These are phyloP conservation scores for Rhabditoides inermis DNA, from an alignment of 2,888 invertebrate genomes.

Conservation along the genomic window DNA sequence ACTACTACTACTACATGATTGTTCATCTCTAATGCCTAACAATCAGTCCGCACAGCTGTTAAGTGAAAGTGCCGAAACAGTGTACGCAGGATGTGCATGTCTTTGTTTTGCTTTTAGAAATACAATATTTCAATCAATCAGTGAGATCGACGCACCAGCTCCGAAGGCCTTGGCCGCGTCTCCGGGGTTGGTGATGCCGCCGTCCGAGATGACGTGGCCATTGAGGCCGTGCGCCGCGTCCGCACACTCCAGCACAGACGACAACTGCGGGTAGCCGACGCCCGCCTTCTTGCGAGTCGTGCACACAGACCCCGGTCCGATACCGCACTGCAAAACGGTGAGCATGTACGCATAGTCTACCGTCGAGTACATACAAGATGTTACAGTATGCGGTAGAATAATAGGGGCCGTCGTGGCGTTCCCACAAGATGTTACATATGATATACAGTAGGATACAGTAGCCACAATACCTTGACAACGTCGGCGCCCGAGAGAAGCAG, in stretches of 20 bases:
- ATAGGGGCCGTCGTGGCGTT: too few species aligned
- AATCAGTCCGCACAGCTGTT: too few species aligned
- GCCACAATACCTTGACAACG: slow-evolving; percentile 66
- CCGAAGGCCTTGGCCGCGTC: slow-evolving; percentile 87
- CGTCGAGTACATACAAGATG: not conserved
- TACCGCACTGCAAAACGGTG: slow-evolving; percentile 59
- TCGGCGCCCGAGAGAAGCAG: slow-evolving; percentile 84
- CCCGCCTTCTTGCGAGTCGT: slow-evolving; percentile 85
- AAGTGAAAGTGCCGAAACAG: too few species aligned
- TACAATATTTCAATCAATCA: too few species aligned
- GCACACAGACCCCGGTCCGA: slow-evolving; percentile 81
- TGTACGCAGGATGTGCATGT: too few species aligned
- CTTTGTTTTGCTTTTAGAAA: too few species aligned
- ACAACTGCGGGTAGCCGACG: slow-evolving; percentile 68
- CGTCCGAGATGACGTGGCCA: slow-evolving; percentile 89
- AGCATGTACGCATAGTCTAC: not conserved
- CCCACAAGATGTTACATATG: too few species aligned
- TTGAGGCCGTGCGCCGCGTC: slow-evolving; percentile 87
- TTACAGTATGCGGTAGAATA: too few species aligned
- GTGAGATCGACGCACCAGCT: slow-evolving; percentile 61
- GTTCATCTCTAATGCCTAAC: too few species aligned
- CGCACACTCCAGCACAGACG: slow-evolving; percentile 84
- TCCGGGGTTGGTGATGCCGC: slow-evolving; percentile 80
- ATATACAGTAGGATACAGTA: not conserved
- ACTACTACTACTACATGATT: too few species aligned